Evolutionary conservation across 2,113 vertebrate species (phyloP).

Genomic region (Datnioides undecimradiatus): DNA sequence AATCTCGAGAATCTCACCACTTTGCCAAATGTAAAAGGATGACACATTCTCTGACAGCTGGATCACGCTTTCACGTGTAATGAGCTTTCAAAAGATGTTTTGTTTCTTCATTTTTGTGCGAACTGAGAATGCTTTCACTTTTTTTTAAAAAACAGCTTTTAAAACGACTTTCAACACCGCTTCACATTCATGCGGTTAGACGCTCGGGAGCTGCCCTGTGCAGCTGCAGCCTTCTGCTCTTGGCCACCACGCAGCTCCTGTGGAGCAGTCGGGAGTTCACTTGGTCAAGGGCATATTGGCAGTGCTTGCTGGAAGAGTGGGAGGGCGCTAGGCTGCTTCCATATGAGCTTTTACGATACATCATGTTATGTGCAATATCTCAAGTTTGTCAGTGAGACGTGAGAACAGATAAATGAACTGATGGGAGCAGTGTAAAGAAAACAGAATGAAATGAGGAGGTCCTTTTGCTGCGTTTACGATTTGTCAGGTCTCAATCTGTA

Average conservation of each 20-base stretch:
- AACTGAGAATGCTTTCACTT: conserved; percentile 1
- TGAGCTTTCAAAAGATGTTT: neutral
- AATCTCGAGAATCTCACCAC: neutral
- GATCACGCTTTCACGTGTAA: conserved; percentile 28
- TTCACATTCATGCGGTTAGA: conserved; percentile 26
- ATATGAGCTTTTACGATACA: neutral
- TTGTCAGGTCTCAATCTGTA: neutral
- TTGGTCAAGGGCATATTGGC: conserved; percentile 42
- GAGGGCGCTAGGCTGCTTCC: conserved; percentile 9
- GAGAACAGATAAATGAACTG: neutral
- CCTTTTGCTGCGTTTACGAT: neutral
- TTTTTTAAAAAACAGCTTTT: neutral
- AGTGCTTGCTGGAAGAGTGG: conserved; percentile 1
- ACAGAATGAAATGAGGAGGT: neutral
- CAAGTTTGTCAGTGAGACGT: neutral
- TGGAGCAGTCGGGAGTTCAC: conserved; percentile 11
- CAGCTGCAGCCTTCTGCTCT: neutral
- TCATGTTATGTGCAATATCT: neutral
- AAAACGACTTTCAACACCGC: neutral
- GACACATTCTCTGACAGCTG: neutral
- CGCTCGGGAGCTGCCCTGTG: conserved; percentile 12
- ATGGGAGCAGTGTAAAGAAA: neutral
- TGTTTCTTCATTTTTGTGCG: neutral
- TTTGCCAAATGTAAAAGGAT: conserved; percentile 2
- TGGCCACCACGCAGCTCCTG: conserved; percentile 3